Percentiles rank a stretch among this genome's conserved stretches.
Evolutionary conservation across 92 coral and sea anemone genomes (phyloP).

Genomic region (Micromussa lordhowensis): DNA sequence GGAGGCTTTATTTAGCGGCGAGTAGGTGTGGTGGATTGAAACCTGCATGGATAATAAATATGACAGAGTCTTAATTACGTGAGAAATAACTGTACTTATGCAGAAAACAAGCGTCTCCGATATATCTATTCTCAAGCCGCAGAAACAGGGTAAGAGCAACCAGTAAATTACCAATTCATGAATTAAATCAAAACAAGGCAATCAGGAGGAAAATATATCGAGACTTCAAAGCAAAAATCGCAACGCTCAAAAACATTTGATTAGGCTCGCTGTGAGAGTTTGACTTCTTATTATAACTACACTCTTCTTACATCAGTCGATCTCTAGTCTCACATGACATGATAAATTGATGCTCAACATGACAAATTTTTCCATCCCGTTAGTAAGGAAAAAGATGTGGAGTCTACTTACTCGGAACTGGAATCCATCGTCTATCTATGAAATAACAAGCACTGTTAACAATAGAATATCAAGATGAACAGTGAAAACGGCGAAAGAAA

Average conservation of each 20-base stretch:
- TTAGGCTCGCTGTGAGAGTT: neutral
- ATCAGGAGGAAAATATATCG: too few species aligned
- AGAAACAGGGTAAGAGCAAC: too few species aligned
- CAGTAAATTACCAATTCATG: too few species aligned
- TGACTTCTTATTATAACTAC: neutral
- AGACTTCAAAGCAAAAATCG: neutral
- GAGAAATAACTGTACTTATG: too few species aligned
- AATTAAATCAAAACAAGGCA: too few species aligned
- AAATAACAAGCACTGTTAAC: constrained; percentile 45
- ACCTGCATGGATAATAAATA: constrained; percentile 17
- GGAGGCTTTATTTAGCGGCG: neutral
- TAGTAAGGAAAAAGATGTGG: too few species aligned
- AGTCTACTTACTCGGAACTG: constrained; percentile 31
- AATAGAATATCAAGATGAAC: constrained; percentile 27
- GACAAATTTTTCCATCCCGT: neutral
- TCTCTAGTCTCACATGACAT: neutral
- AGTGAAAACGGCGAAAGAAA: constrained; percentile 35
- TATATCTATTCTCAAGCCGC: too few species aligned
- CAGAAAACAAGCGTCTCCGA: too few species aligned
- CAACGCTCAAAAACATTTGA: neutral
- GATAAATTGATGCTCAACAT: neutral
- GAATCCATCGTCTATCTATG: constrained; percentile 49
- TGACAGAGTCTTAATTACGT: too few species aligned
- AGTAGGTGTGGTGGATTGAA: constrained; percentile 8
- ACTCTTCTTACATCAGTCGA: neutral